phyloP scores from a whole-genome alignment of 2,888 invertebrate species.

The Lordiphosa fenestrarum region DNA sequence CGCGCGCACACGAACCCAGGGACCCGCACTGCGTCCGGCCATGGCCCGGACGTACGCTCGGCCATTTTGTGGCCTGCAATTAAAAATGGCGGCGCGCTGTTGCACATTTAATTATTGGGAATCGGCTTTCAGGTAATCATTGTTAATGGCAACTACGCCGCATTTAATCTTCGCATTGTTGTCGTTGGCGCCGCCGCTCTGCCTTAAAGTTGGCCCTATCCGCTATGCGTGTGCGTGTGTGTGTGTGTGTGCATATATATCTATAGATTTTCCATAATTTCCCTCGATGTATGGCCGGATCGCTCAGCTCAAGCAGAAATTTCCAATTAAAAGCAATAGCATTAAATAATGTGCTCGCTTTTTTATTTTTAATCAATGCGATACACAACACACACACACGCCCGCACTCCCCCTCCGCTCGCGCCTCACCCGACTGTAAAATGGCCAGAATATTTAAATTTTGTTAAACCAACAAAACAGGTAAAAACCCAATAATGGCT shows the following conservation, averaged over 20 bases:
- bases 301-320: conserved; percentile 48
- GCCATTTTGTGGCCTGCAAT: conserved; percentile 67
- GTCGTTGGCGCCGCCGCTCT: conserved; percentile 15
- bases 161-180: conserved; percentile 64
- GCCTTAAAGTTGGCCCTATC: conserved; percentile 50
- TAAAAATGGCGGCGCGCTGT: conserved; percentile 75
- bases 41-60: conserved; percentile 31
- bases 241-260: conserved; percentile 10
- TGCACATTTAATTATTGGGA: conserved; percentile 75
- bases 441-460: conserved; percentile 20
- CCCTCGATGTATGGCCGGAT: conserved; percentile 19
- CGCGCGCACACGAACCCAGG: conserved; percentile 15
- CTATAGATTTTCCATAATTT: conserved; percentile 53
- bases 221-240: background rate
- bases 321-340: conserved; percentile 53
- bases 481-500: too few relatives aligned
- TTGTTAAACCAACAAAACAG: conserved; percentile 13
- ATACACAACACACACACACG: conserved; percentile 6
- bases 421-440: too few relatives aligned
- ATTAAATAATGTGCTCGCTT: conserved; percentile 31
- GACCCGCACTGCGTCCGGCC: conserved; percentile 21
- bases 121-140: conserved; percentile 76
- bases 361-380: conserved; percentile 5
- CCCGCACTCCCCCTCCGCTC: conserved; percentile 3
- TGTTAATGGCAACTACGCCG: conserved; percentile 74